Percentiles rank a stretch among this genome's conserved stretches.
These are phyloP conservation scores for Amphipyra tragopoginis DNA, from an alignment of 2,888 invertebrate genomes.

Conservation along the genomic window DNA sequence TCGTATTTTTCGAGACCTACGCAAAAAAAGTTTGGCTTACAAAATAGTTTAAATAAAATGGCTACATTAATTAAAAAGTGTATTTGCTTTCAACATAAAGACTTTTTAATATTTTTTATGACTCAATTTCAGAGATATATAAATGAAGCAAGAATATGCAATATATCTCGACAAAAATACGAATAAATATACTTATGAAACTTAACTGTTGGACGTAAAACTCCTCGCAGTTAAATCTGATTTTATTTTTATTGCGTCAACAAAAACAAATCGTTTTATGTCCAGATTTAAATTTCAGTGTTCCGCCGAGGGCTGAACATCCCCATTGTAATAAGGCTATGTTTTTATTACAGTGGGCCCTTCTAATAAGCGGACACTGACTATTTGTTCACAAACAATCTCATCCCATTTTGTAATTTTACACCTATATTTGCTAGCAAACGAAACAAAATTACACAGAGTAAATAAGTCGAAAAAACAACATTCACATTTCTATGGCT, in stretches of 20 bases:
- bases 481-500: conserved; percentile 18
- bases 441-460: conserved; percentile 72
- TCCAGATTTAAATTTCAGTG: conserved; percentile 83
- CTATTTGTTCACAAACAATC: conserved; percentile 86
- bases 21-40: not conserved
- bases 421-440: conserved; percentile 77
- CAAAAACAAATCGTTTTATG: conserved; percentile 85
- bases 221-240: conserved; percentile 74
- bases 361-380: conserved; percentile 86
- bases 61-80: no score
- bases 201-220: conserved; percentile 71
- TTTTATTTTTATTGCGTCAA: conserved; percentile 82
- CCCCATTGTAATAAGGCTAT: conserved; percentile 81
- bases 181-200: conserved; percentile 64
- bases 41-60: no score
- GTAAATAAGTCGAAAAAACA: conserved; percentile 71
- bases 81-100: no score
- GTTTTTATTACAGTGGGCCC: conserved; percentile 85
- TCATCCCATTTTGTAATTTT: conserved; percentile 82
- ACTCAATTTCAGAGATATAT: conserved; percentile 11
- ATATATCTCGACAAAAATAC: conserved; percentile 39
- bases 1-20: conserved; percentile 1
- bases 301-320: conserved; percentile 70
- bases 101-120: conserved; percentile 9
- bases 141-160: conserved; percentile 26